Conservation (phyloP, 1,140 invertebrate genomes). For the Riptortus pedestris region DNA sequence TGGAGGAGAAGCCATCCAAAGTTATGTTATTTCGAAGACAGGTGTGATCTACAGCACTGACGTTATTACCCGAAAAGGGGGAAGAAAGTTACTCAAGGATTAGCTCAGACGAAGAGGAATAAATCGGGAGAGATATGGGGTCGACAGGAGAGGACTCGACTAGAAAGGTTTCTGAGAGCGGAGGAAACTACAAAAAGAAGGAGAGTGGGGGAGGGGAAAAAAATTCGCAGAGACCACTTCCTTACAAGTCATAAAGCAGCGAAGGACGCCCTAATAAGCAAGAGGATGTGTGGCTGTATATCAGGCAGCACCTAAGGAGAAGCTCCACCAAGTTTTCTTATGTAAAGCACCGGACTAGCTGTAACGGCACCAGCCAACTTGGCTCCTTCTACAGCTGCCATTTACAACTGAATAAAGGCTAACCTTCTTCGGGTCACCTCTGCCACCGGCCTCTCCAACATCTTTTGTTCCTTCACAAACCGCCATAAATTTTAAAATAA, state of each 20-base stretch:
- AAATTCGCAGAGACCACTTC: not conserved
- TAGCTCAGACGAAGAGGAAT: not conserved
- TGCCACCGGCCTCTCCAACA: no score
- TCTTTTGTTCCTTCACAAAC: no score
- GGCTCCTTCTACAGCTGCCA: constrained; percentile 6
- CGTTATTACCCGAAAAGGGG: not conserved
- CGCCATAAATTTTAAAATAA: no score
- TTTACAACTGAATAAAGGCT: constrained; percentile 10
- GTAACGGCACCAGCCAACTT: constrained; percentile 2
- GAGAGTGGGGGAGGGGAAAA: constrained; percentile 2
- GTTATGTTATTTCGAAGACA: no score
- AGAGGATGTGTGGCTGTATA: not conserved
- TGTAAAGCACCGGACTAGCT: constrained; percentile 13
- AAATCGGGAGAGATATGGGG: constrained; percentile 16
- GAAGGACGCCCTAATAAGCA: constrained; percentile 1
- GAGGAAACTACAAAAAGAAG: not conserved
- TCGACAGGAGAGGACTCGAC: not conserved
- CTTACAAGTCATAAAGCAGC: constrained; percentile 24
- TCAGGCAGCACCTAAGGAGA: constrained; percentile 13
- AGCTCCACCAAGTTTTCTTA: constrained; percentile 20
- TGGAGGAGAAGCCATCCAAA: no score
- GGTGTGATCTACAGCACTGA: not conserved
- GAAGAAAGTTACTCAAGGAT: not conserved
- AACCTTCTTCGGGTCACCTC: no score
- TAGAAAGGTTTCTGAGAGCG: not conserved